Conservation (phyloP, 2,113 vertebrate genomes). For the Cervus canadensis region DNA sequence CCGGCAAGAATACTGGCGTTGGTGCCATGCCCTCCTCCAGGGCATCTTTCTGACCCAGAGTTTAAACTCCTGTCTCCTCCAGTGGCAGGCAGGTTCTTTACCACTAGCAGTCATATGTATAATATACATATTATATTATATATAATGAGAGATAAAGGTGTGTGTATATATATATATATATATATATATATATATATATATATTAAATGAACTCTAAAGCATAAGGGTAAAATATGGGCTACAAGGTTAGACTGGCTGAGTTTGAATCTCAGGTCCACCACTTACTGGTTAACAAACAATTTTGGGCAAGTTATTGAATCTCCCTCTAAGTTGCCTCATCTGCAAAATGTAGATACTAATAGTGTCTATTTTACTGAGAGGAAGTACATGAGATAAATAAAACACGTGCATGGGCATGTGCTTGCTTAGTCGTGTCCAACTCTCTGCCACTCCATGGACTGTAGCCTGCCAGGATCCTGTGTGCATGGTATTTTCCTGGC, state of each 20-base stretch:
- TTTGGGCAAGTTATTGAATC: neutral
- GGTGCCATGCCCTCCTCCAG: neutral
- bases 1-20: neutral
- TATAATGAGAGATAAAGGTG: neutral
- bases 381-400: neutral
- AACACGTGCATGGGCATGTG: neutral
- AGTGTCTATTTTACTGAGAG: neutral
- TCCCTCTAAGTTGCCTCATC: neutral
- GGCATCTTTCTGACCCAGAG: neutral
- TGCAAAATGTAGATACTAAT: neutral
- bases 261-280: neutral
- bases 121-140: neutral
- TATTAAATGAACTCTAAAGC: neutral
- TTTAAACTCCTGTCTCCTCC: neutral
- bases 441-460: neutral
- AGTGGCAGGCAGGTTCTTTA: neutral
- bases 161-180: neutral
- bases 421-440: neutral
- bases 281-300: neutral
- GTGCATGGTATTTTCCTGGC: neutral
- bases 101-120: neutral
- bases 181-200: neutral
- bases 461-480: neutral
- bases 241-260: neutral
- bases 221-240: neutral